Evolutionary conservation across 2,888 invertebrate species (phyloP), one percentile per base, ranked within the genome.

Genomic region (Callimorpha dominula): DNA sequence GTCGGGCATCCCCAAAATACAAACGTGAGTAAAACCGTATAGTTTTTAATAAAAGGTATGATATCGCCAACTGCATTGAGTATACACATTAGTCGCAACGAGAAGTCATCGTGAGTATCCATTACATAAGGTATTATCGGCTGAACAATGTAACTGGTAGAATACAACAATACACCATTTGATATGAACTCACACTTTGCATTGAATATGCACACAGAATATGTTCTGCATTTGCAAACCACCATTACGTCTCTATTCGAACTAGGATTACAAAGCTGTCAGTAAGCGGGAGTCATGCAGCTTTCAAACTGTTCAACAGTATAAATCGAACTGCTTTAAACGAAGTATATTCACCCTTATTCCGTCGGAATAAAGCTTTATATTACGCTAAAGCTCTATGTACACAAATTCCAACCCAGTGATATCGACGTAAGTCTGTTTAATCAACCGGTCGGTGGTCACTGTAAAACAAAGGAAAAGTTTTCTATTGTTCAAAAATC

Each of bases 241-340:
- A 79, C 80, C 77, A 80, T 85, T 78, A 84, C 75, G 72, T 76
- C 62, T 71, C 63, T 65, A 68, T 68, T 77, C 76, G 75, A 70
- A 72, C 70, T 65, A 70, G 82, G 83, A 87, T 86, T 86, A 85
- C 81, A 78, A 75, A 77, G 77, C 75, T 84, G 83, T 86, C 84
- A 82, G 80, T 86, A 86, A 86, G 79, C 82, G 80, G 81, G 73
- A 85, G 76, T 87, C 85, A 84, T 82, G 84, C 72, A 78, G 78
- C 77, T 82, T 81, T 80, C 79, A 83, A 84, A 84, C 70, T 76
- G 70, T 71, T 54, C 69, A 71, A 73, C 71, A 73, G 46, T 72
- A 54, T 20, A 66, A 62, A 72, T 67, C 68, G 65, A 75, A 70
- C 43, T 50, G 20, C n/a, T 52, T 64, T 50, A 62, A 43, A 57